phyloP scores from a whole-genome alignment of 2,113 vertebrate species.

The Melanerpes formicivorus region DNA sequence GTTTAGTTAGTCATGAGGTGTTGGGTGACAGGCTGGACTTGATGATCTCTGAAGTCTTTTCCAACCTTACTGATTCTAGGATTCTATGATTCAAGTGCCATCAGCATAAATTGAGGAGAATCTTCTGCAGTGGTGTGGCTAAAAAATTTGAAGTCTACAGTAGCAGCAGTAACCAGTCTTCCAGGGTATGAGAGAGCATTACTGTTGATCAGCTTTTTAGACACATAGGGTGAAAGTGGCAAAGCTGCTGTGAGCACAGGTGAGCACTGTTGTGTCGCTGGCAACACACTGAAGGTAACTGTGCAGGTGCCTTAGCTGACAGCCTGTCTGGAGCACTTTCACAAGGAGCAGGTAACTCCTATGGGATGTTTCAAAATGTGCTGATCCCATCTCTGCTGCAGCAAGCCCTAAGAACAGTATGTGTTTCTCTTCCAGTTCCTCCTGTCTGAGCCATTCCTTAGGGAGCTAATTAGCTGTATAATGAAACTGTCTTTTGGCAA shows the following conservation, averaged over 20 bases:
- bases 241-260: rapidly evolving
- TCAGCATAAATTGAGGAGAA: rapidly evolving
- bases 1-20: no score
- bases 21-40: no score
- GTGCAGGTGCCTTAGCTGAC: rapidly evolving
- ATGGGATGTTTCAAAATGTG: background rate
- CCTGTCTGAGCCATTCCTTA: rapidly evolving
- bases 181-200: rapidly evolving
- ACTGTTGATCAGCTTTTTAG: rapidly evolving
- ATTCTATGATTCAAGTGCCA: no score
- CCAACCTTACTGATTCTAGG: no score
- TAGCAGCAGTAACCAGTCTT: rapidly evolving
- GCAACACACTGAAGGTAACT: rapidly evolving
- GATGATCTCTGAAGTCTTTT: no score
- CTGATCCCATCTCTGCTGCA: background rate
- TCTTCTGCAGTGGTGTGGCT: rapidly evolving
- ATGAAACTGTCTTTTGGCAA: background rate
- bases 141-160: rapidly evolving
- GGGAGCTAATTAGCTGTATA: background rate
- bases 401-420: background rate
- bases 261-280: rapidly evolving
- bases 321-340: background rate
- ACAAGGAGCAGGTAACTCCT: background rate
- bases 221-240: rapidly evolving
- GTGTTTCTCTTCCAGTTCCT: background rate